phyloP scores from a whole-genome alignment of 2,797 vertebrate genomes.

The Agapornis canus region DNA sequence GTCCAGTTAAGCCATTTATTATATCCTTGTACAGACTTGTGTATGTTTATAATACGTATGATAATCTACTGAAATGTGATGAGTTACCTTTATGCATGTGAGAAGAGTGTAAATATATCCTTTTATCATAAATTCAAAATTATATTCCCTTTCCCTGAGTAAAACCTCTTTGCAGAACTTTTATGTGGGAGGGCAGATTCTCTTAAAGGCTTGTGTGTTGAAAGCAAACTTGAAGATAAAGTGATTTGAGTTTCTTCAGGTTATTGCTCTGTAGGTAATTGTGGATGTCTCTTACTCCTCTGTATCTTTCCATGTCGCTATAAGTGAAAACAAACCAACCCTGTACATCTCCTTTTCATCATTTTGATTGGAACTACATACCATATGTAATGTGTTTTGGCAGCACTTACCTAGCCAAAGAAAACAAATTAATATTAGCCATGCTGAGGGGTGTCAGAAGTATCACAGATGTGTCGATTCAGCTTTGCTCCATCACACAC shows the following conservation, averaged over 20 bases:
- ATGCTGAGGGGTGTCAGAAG: slow-evolving; percentile 76
- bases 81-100: background rate
- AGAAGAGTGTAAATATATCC: background rate
- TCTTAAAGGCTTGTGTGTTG: background rate
- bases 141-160: background rate
- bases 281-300: background rate
- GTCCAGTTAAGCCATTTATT: slow-evolving; percentile 13
- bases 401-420: slow-evolving; percentile 79
- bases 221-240: slow-evolving; percentile 3
- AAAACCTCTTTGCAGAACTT: background rate
- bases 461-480: slow-evolving; percentile 78
- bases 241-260: background rate
- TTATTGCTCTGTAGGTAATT: slow-evolving; percentile 10
- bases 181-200: background rate
- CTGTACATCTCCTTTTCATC: slow-evolving; percentile 63
- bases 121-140: background rate
- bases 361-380: slow-evolving; percentile 74
- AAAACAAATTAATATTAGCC: slow-evolving; percentile 81
- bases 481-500: slow-evolving; percentile 74
- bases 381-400: slow-evolving; percentile 75
- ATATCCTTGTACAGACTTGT: background rate
- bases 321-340: slow-evolving; percentile 12
- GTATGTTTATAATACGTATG: slow-evolving; percentile 14
- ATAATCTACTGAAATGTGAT: background rate
- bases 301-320: slow-evolving; percentile 34